Base-by-base conservation (phyloP, 2,888 invertebrate species). In the Calameuta pallipes region DNA sequence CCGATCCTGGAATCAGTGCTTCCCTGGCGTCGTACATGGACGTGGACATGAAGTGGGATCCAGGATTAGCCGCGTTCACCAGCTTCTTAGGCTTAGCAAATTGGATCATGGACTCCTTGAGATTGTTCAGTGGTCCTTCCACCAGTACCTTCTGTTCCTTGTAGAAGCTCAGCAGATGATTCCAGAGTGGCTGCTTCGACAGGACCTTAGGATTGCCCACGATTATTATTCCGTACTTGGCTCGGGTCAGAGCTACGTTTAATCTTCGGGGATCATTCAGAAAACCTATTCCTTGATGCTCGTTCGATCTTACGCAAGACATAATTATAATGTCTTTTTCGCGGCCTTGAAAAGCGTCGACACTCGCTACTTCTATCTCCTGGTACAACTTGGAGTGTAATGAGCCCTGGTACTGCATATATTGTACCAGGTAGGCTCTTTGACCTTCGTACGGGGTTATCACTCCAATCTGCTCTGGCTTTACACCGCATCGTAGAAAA, bases 391-490 rank as follows among this genome's bases (percentile, higher is more conserved):
- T 99, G 69, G 98, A 96, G 90, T 99, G 98, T 78, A 99, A 93
- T 15, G 98, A 97, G 15, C 99, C 99, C 90, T 98, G 99, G 90
- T 98, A 98, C 92, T 99, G 99, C 99, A 99, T 99, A 91, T 99
- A 98, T 90, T 99, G 99, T 0, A 97, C 99, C 81, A 99, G 93
- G 90, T 98, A 99, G 0, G 99, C 98, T 15, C 99, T 93, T 91
- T 99, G 99, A 0, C 99, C 99, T 92, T 99, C 99, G 88, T 99
- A 99, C 0, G 99, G 99, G 0, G 99, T 99, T 82, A 99, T 99
- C 73, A 99, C 97, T 31, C 99, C 99, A 82, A 99, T 99, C 92
- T 99, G 99, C 85, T 98, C 98, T 0, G 99, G 99, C 85, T 98
- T 97, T 0, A 99, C 97, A 9, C 99, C 99, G 11, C 97, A 97